Evolutionary conservation across 2,797 vertebrate genomes (phyloP).

Genomic region (Centropyge bicolor): DNA sequence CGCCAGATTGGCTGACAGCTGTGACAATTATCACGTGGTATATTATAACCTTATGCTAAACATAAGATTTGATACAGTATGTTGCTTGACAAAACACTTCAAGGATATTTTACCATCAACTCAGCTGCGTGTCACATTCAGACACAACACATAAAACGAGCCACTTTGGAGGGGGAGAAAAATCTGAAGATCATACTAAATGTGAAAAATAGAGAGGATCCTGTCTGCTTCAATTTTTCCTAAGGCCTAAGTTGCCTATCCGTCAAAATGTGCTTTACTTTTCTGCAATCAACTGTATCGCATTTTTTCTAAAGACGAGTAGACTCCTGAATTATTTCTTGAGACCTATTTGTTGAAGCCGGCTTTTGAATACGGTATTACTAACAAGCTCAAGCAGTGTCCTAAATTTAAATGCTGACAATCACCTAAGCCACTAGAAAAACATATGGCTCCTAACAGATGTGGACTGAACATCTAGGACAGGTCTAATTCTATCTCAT

Average conservation of each 20-base stretch:
- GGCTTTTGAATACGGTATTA: slow-evolving; percentile 45
- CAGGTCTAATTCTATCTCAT: slow-evolving; percentile 75
- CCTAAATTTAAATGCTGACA: slow-evolving; percentile 54
- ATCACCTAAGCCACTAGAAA: slow-evolving; percentile 66
- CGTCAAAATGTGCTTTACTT: slow-evolving; percentile 18
- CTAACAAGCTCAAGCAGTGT: slow-evolving; percentile 43
- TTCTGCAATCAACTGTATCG: slow-evolving; percentile 22
- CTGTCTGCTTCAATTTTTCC: slow-evolving; percentile 19
- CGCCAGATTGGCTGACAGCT: slow-evolving; percentile 69
- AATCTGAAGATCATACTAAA: slow-evolving; percentile 14
- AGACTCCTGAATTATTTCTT: slow-evolving; percentile 51
- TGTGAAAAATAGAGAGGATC: slow-evolving; percentile 30
- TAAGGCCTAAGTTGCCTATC: slow-evolving; percentile 5
- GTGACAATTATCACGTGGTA: slow-evolving; percentile 68
- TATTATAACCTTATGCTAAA: slow-evolving; percentile 69
- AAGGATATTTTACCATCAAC: slow-evolving; percentile 46
- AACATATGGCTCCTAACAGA: slow-evolving; percentile 76
- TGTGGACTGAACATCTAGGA: slow-evolving; percentile 77
- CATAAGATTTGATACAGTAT: slow-evolving; percentile 53
- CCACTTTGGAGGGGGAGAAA: not conserved
- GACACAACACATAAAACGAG: slow-evolving; percentile 20
- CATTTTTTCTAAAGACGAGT: slow-evolving; percentile 14
- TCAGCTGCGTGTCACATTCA: slow-evolving; percentile 27
- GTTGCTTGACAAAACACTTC: slow-evolving; percentile 59
- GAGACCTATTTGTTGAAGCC: slow-evolving; percentile 14